phyloP scores from a whole-genome alignment of 2,888 invertebrate species.

The Acleris holmiana region DNA sequence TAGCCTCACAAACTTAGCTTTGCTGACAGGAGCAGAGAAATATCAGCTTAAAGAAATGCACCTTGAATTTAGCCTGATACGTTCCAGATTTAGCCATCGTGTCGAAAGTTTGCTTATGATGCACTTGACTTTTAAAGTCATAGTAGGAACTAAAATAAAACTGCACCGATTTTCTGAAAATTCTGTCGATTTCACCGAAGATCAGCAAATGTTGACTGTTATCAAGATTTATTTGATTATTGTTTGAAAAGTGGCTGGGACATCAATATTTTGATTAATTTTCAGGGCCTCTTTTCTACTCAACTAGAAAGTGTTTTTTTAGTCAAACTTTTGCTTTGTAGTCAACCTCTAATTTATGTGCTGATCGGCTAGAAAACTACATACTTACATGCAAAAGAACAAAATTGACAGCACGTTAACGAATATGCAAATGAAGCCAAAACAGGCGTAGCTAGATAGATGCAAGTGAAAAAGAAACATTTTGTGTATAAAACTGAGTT shows the following conservation, averaged over 20 bases:
- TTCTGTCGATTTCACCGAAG: too few species aligned
- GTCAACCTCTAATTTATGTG: neutral
- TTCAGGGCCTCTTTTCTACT: too few species aligned
- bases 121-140: too few species aligned
- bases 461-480: neutral
- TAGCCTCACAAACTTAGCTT: slow-evolving; percentile 1
- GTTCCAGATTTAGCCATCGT: neutral
- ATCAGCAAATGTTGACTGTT: too few species aligned
- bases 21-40: neutral
- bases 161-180: too few species aligned
- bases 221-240: too few species aligned
- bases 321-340: neutral
- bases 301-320: neutral
- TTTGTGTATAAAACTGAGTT: neutral
- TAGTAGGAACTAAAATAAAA: too few species aligned
- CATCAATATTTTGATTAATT: too few species aligned
- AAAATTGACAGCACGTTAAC: neutral
- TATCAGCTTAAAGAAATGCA: neutral
- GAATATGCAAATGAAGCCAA: neutral
- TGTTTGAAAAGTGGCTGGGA: too few species aligned
- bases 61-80: neutral
- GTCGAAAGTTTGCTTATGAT: slow-evolving; percentile 2
- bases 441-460: neutral
- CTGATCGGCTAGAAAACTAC: neutral
- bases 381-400: neutral